Percentiles rank a stretch among this genome's conserved stretches.
Conservation (phyloP, 2,888 invertebrate species). For the Trachelus iudaicus region DNA sequence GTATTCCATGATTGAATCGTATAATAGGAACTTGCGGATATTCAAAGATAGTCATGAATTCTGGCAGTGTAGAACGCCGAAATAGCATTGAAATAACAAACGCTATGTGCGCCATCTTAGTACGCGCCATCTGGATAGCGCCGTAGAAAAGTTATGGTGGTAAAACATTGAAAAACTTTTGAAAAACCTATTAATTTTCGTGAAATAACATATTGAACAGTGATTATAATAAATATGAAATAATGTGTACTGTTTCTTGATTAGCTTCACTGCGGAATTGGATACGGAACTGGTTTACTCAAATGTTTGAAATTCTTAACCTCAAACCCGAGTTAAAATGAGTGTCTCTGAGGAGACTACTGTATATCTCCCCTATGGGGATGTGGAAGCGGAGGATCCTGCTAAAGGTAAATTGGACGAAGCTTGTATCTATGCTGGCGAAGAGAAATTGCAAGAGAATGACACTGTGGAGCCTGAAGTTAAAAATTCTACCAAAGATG, state of each 20-base stretch:
- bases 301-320: slow-evolving; percentile 17
- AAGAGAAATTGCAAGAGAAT: neutral
- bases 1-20: neutral
- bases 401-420: neutral
- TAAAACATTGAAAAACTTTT: slow-evolving; percentile 25
- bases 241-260: neutral
- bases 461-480: neutral
- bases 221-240: slow-evolving; percentile 8
- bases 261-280: neutral
- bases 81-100: slow-evolving; percentile 35
- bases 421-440: neutral
- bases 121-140: slow-evolving; percentile 40
- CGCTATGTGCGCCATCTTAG: slow-evolving; percentile 26
- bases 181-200: slow-evolving; percentile 9
- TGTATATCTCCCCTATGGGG: slow-evolving; percentile 16
- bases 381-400: slow-evolving; percentile 1
- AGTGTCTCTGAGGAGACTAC: slow-evolving; percentile 16
- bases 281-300: neutral
- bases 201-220: neutral
- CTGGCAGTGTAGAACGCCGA: slow-evolving; percentile 35
- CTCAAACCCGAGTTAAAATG: slow-evolving; percentile 18
- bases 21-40: neutral
- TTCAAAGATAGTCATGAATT: slow-evolving; percentile 33
- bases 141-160: slow-evolving; percentile 22
- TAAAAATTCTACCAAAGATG: neutral